Percentiles rank a stretch among this genome's conserved stretches.
phyloP scores from a whole-genome alignment of 1,140 invertebrate genomes.

The Drosophila pseudoobscura region DNA sequence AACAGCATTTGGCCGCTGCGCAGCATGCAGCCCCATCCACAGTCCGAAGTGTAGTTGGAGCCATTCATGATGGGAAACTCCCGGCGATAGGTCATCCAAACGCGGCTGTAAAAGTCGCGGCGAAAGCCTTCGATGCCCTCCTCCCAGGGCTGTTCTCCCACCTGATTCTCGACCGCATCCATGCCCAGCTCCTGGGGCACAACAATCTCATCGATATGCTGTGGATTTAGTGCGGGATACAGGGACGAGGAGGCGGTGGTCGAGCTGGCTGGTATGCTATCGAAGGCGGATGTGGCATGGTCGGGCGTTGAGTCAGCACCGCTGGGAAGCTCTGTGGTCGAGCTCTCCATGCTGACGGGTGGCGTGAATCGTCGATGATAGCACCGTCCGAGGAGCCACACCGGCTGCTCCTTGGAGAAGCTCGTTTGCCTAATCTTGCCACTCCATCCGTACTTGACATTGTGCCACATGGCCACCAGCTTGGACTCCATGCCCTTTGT shows the following conservation, averaged over 20 bases:
- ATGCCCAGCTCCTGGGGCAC: slow-evolving; percentile 84
- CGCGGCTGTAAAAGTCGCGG: slow-evolving; percentile 89
- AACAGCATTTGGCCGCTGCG: slow-evolving; percentile 94
- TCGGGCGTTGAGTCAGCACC: slow-evolving; percentile 56
- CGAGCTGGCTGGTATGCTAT: slow-evolving; percentile 52
- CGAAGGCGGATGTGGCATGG: slow-evolving; percentile 65
- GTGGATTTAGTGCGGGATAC: slow-evolving; percentile 69
- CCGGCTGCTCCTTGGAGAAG: slow-evolving; percentile 93
- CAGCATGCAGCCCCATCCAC: slow-evolving; percentile 95
- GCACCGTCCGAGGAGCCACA: slow-evolving; percentile 91
- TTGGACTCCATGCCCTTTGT: slow-evolving; percentile 91
- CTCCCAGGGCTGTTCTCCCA: slow-evolving; percentile 85
- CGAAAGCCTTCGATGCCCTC: slow-evolving; percentile 91
- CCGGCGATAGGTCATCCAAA: slow-evolving; percentile 92
- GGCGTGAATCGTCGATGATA: slow-evolving; percentile 90
- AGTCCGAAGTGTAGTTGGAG: slow-evolving; percentile 91
- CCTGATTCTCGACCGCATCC: slow-evolving; percentile 85
- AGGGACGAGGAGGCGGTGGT: slow-evolving; percentile 29
- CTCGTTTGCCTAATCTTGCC: slow-evolving; percentile 90
- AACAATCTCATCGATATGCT: slow-evolving; percentile 75
- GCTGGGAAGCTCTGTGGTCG: slow-evolving; percentile 86
- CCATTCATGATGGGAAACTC: slow-evolving; percentile 91
- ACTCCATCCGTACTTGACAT: slow-evolving; percentile 94
- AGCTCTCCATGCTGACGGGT: slow-evolving; percentile 86
- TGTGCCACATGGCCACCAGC: slow-evolving; percentile 94